These are phyloP conservation scores for Equus quagga DNA, from an alignment of 2,113 vertebrate genomes.

Conservation along the genomic window DNA sequence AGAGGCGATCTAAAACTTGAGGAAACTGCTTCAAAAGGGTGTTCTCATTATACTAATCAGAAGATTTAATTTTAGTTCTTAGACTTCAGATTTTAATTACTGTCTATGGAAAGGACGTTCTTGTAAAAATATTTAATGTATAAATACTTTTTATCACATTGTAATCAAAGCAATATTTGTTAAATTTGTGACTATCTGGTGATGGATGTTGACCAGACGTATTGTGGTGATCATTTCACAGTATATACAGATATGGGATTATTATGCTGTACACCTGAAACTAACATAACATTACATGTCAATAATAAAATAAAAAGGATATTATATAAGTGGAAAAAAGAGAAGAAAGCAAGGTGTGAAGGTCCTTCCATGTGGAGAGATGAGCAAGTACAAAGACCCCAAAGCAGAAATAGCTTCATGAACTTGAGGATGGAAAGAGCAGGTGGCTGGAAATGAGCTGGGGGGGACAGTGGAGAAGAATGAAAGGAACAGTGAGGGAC, in stretches of 20 bases:
- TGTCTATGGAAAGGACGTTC: not conserved
- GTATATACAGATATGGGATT: no score
- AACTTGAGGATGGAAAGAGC: not conserved
- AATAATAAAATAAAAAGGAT: no score
- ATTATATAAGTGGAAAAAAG: no score
- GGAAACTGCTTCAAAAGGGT: not conserved
- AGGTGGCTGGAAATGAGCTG: not conserved
- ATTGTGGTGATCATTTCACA: not conserved
- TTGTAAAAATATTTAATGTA: not conserved
- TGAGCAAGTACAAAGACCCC: not conserved
- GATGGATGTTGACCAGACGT: not conserved
- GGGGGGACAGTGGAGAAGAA: not conserved
- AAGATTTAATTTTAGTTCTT: not conserved
- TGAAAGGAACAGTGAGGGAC: not conserved
- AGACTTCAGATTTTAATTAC: not conserved
- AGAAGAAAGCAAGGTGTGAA: not conserved
- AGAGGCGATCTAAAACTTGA: not conserved
- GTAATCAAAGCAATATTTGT: not conserved
- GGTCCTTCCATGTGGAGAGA: not conserved
- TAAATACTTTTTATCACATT: not conserved
- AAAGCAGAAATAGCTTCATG: not conserved
- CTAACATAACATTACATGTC: no score
- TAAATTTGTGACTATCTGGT: not conserved
- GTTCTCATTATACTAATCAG: slow-evolving; percentile 3
- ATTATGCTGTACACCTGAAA: no score